Base-by-base conservation (phyloP, 1,140 invertebrate genomes). In the Drosophila pachea region DNA sequence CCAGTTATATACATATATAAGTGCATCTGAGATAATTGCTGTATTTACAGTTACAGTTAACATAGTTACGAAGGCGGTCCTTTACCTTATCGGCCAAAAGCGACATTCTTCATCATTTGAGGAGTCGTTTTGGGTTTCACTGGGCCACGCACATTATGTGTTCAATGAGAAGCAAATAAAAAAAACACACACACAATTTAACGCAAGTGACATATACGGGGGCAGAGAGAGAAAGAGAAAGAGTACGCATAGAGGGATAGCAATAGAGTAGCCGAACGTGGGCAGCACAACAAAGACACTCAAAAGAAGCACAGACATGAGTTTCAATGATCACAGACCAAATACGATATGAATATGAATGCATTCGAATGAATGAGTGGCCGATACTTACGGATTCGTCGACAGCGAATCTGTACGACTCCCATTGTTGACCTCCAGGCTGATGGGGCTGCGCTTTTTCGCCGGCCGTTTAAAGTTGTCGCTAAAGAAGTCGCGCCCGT, bases 61-160 rank as follows among this genome's bases (percentile, higher is more conserved):
- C 1, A 22, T 22, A 22, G 58, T 36, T 56, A 66, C 58, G 64
- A 73, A 79, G 77, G 75, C 65, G 50, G 59, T 48, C 64, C 71
- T 86, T 87, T 89, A 89, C 87, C 87, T 89, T 86, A 89, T 89
- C 38, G 87, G 87, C 87, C 87, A 89, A 84, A 89, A 89, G 73
- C 88, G 87, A 76, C 79, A 87, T 58, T 86, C 87, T 69, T 88
- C 87, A 73, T 88, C 79, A 66, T 73, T 78, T 70, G 76, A 69
- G 73, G 73, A 74, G 73, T 86, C 81, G 73, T 70, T 78, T 74
- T 78, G 67, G 87, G 72, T 87, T 60, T 88, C 84, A 60, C 87
- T 81, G 79, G 64, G 60, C 42, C 72, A 67, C 62, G 72, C 77
- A 83, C 71, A 86, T 63, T 76, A 73, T 73, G 73, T 22, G 64